phyloP scores from a whole-genome alignment of 2,113 vertebrate genomes.

The Ciconia stormi region DNA sequence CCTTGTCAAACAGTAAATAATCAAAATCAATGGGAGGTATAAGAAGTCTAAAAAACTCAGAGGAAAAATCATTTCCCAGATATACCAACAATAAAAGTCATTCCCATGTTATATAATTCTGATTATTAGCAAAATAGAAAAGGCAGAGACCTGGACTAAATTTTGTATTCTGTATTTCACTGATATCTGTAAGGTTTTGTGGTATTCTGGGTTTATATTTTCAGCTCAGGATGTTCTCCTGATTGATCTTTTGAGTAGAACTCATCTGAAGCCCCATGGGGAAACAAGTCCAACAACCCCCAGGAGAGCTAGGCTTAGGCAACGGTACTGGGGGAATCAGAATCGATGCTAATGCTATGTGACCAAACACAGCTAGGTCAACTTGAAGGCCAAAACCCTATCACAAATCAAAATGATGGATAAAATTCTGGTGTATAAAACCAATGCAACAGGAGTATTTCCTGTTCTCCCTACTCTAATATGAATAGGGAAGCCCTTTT shows the following conservation, averaged over 20 bases:
- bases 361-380: not conserved
- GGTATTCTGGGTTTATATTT: not conserved
- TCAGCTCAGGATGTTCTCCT: not conserved
- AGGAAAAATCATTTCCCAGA: slow-evolving; percentile 54
- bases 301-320: not conserved
- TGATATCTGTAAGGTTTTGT: not conserved
- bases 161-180: not conserved
- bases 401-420: not conserved
- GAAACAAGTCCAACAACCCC: not conserved
- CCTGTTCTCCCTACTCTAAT: not conserved
- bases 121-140: slow-evolving; percentile 35
- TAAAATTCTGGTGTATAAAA: not conserved
- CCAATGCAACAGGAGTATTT: not conserved
- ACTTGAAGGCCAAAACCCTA: not conserved
- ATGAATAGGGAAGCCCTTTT: not conserved
- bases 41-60: slow-evolving; percentile 38
- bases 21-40: slow-evolving; percentile 71
- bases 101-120: not conserved
- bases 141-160: not conserved
- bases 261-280: not conserved
- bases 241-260: not conserved
- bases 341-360: not conserved
- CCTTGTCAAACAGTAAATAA: slow-evolving; percentile 72
- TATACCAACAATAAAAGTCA: slow-evolving; percentile 18
- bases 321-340: not conserved